phyloP scores from a whole-genome alignment of 1,140 invertebrate species.

The Ceratosolen solmsi region DNA sequence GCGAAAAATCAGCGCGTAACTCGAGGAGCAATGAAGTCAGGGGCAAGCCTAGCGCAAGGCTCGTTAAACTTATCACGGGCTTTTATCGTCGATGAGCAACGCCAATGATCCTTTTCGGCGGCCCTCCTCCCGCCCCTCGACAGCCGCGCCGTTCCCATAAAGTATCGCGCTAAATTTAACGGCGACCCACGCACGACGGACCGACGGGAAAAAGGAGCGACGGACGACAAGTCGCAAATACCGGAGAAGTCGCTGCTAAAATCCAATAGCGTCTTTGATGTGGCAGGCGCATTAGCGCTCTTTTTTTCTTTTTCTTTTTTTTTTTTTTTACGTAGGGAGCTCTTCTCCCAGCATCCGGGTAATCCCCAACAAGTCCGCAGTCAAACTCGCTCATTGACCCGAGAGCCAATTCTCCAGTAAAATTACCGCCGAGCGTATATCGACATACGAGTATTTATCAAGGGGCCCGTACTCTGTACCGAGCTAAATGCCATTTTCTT shows the following conservation, averaged over 20 bases:
- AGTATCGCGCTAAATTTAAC: slow-evolving; percentile 4
- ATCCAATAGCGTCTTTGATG: slow-evolving; percentile 16
- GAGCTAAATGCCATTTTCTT: neutral
- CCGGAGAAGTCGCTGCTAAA: neutral
- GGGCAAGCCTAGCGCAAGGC: neutral
- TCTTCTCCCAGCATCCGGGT: neutral
- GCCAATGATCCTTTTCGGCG: neutral
- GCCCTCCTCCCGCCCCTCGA: neutral
- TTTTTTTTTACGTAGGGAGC: neutral
- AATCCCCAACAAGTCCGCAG: neutral
- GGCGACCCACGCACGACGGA: neutral
- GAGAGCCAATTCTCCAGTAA: neutral
- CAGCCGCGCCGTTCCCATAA: neutral
- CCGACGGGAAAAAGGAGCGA: neutral
- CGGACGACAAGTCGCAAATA: neutral
- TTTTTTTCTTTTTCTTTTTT: too few relatives aligned
- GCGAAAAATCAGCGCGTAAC: neutral
- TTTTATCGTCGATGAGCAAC: neutral
- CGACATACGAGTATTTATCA: slow-evolving; percentile 6
- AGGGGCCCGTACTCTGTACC: neutral
- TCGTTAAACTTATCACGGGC: slow-evolving; percentile 2
- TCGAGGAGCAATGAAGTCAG: slow-evolving; percentile 3
- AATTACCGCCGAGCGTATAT: neutral
- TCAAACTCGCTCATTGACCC: neutral
- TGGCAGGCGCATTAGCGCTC: neutral